These are phyloP conservation scores for Gallinago paraguaiae DNA, from an alignment of 2,113 vertebrate genomes.

Conservation along the genomic window DNA sequence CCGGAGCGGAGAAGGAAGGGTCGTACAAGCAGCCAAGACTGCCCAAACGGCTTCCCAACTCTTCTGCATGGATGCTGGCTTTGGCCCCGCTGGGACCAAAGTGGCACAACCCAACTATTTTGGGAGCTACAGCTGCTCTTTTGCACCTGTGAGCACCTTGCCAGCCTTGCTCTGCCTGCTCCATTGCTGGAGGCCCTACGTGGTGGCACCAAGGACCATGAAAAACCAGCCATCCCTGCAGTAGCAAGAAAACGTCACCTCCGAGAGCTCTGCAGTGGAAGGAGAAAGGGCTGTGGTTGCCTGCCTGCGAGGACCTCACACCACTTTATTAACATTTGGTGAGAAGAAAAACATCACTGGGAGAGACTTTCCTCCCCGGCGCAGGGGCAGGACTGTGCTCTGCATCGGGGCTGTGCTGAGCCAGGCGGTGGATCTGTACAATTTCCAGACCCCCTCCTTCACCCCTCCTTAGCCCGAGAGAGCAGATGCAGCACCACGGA, in stretches of 20 bases:
- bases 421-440: constrained; percentile 23
- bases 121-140: neutral
- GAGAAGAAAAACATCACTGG: neutral
- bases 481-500: constrained; percentile 45
- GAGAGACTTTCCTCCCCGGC: neutral
- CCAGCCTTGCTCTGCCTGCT: neutral
- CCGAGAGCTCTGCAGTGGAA: neutral
- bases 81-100: neutral
- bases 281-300: neutral
- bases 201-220: neutral
- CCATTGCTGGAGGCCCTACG: neutral
- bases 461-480: neutral
- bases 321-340: neutral
- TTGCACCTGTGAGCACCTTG: neutral
- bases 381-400: neutral
- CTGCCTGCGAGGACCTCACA: neutral
- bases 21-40: neutral
- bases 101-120: neutral
- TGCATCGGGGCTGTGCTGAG: neutral
- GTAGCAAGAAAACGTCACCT: neutral
- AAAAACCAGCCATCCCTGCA: neutral
- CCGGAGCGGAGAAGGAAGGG: neutral
- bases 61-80: neutral
- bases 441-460: constrained; percentile 47
- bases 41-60: neutral